These are phyloP conservation scores for Cenopis cana DNA, from an alignment of 2,888 invertebrate genomes.

Conservation along the genomic window DNA sequence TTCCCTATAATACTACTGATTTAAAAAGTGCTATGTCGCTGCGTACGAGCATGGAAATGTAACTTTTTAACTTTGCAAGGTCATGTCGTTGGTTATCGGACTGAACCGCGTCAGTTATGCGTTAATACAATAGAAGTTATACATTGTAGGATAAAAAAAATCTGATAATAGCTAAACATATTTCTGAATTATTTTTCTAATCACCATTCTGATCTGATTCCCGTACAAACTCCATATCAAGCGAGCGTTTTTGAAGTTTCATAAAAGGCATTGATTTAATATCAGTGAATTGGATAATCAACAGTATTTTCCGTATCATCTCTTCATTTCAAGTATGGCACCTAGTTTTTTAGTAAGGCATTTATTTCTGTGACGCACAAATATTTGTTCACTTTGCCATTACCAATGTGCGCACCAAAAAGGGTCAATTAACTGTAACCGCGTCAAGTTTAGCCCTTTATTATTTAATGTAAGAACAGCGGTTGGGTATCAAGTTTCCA, in stretches of 20 bases:
- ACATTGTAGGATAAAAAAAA: not conserved
- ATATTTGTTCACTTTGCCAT: too few species aligned
- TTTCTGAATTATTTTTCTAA: not conserved
- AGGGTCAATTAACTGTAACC: not conserved
- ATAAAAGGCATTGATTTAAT: too few species aligned
- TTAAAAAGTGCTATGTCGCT: not conserved
- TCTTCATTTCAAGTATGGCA: too few species aligned
- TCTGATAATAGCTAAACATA: not conserved
- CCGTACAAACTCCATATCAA: too few species aligned
- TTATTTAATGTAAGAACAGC: constrained; percentile 19
- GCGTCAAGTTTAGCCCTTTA: not conserved
- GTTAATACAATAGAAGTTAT: not conserved
- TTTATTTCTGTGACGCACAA: too few species aligned
- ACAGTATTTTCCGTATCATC: too few species aligned
- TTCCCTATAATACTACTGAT: constrained; percentile 14
- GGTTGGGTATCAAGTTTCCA: constrained; percentile 17
- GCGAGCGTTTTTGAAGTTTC: too few species aligned
- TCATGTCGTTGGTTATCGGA: not conserved
- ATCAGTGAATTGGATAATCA: too few species aligned
- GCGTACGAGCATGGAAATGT: not conserved
- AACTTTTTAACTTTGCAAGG: constrained; percentile 4
- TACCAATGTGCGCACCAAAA: not conserved
- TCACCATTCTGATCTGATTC: too few species aligned
- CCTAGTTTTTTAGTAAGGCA: too few species aligned
- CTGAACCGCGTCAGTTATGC: not conserved